These are phyloP conservation scores for Arnoldichthys spilopterus DNA, from an alignment of 2,797 vertebrate genomes.

Conservation along the genomic window DNA sequence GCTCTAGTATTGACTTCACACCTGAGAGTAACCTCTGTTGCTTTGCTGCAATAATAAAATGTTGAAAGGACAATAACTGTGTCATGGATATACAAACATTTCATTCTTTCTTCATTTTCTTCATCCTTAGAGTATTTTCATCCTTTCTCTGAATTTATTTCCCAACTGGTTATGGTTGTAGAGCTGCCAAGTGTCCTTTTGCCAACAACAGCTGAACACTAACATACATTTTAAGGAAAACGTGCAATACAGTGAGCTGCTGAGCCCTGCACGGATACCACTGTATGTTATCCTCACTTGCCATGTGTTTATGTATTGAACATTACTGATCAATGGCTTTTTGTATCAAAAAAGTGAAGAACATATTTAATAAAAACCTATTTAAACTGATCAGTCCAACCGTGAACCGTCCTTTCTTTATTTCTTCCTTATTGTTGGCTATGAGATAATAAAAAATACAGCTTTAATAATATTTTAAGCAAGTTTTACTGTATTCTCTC, in stretches of 20 bases:
- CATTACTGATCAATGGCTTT: background rate
- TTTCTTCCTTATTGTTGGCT: background rate
- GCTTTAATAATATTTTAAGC: background rate
- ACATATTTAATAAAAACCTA: slow-evolving; percentile 24
- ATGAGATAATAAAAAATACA: background rate
- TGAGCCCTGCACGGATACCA: slow-evolving; percentile 2
- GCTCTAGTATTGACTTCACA: background rate
- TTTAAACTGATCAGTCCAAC: background rate
- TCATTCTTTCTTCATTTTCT: background rate
- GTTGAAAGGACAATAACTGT: background rate
- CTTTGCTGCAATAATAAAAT: background rate
- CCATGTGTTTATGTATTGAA: background rate
- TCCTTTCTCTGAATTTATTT: background rate
- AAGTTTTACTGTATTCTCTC: background rate
- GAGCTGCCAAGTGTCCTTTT: slow-evolving; percentile 49
- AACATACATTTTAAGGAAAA: background rate
- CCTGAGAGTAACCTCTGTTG: background rate
- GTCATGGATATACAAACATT: background rate
- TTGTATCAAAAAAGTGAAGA: slow-evolving; percentile 1
- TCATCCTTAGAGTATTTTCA: background rate
- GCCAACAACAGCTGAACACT: slow-evolving; percentile 34
- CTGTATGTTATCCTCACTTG: background rate
- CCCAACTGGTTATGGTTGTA: slow-evolving; percentile 4
- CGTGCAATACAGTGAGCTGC: background rate
- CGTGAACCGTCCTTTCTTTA: background rate